Base-by-base conservation (phyloP, 35 echinoderm and acorn worm genomes). In the Apostichopus californicus region DNA sequence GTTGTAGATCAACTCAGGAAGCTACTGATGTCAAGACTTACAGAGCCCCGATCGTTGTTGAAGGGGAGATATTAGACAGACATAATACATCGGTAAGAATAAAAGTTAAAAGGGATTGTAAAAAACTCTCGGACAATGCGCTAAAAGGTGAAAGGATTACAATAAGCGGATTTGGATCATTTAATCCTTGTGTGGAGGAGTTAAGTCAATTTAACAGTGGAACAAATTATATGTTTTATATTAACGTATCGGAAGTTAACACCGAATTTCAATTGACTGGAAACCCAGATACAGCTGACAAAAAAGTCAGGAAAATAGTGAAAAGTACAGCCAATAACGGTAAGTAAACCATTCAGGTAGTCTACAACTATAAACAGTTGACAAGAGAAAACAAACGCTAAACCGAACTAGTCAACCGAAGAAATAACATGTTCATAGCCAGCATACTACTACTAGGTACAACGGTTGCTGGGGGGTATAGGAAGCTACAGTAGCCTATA, bases 91-190 rank as follows among this genome's bases (percentile, higher is more conserved):
- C 86, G 46, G 86, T 66, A 55, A 89, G 86, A 64, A 89, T 89
- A 20, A 89, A 89, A 89, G 86, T 89, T 72, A 89, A 89, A 89
- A 89, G 86, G 22, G 86, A 89, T 73, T 34, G 28, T 52, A 89
- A 89, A 89, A 89, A 46, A 73, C 86, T 72, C 61, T 68, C 26
- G 11, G 26, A 66, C 57, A 23, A 72, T 89, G 34, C 86, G 4
- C 34, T 89, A 64, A 89, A 89, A 89, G 57, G 86, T 89, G 64
- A 89, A 12, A 24, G 86, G 64, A 89, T 89, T 66, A 73, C 13
- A 24, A 53, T 89, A 60, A 73, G 21, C 5, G 86, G 86, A 89
- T 89, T 89, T 73, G 86, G 86, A 73, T 23, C 60, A 66, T 68
- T 68, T 72, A 89, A 89, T 73, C 86, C 86, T 60, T 89, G 86